Percentiles rank a stretch among this genome's conserved stretches.
Evolutionary conservation across 2,797 vertebrate genomes (phyloP).

Genomic region (Anableps anableps): DNA sequence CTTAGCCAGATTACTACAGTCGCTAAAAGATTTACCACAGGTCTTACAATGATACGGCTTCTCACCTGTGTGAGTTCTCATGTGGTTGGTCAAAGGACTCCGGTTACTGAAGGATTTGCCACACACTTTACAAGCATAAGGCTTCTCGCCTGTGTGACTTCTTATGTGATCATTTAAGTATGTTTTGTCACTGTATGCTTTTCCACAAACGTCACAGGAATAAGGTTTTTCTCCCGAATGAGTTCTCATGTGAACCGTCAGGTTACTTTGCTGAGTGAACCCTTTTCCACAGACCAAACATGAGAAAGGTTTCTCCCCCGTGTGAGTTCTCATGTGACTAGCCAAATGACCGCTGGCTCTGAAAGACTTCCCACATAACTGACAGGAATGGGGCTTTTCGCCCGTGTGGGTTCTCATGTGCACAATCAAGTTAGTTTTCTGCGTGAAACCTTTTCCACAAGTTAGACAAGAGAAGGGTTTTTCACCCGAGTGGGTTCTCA

Average conservation of each 20-base stretch:
- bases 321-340: conserved; percentile 7
- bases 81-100: conserved; percentile 1
- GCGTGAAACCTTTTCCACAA: conserved; percentile 5
- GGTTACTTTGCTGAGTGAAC: conserved; percentile 8
- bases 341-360: conserved; percentile 3
- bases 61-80: conserved; percentile 5
- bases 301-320: neutral
- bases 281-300: conserved; percentile 8
- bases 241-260: conserved; percentile 4
- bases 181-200: conserved; percentile 6
- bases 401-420: conserved; percentile 7
- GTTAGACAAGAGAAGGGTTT: neutral
- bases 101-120: conserved; percentile 8
- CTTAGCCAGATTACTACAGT: conserved; percentile 2
- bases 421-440: conserved; percentile 10
- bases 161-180: conserved; percentile 8
- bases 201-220: conserved; percentile 1
- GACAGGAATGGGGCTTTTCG: conserved; percentile 9
- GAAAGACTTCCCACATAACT: conserved; percentile 6
- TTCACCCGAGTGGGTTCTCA: neutral
- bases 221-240: conserved; percentile 8
- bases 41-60: conserved; percentile 3
- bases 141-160: conserved; percentile 4
- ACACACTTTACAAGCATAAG: neutral
- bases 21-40: conserved; percentile 2